These are phyloP conservation scores for Phocoena sinus DNA, from an alignment of 2,113 vertebrate species.

Conservation along the genomic window DNA sequence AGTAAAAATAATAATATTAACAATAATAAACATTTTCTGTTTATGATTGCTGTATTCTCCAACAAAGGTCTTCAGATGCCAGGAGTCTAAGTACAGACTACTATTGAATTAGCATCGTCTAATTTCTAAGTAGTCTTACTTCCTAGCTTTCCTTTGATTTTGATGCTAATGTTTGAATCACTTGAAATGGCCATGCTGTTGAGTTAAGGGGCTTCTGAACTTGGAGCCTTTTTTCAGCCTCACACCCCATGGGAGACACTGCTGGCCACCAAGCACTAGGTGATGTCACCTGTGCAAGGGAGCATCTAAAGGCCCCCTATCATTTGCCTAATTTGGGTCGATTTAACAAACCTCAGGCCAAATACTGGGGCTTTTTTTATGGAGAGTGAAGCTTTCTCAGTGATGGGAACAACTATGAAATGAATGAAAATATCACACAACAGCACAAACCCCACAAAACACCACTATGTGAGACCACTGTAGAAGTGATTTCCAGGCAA, in stretches of 20 bases:
- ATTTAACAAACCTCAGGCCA: slow-evolving; percentile 95
- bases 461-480: rapidly evolving
- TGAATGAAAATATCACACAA: neutral
- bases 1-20: neutral
- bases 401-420: neutral
- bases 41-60: neutral
- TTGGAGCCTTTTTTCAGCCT: neutral
- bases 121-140: neutral
- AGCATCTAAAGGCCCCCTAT: slow-evolving; percentile 87
- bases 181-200: neutral
- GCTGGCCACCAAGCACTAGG: slow-evolving; percentile 89
- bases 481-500: neutral
- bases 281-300: slow-evolving; percentile 88
- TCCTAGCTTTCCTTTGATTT: neutral
- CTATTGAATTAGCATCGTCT: neutral
- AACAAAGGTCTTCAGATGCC: neutral
- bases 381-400: slow-evolving; percentile 89
- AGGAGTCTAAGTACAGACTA: neutral
- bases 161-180: neutral
- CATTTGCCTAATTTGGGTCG: slow-evolving; percentile 95
- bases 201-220: neutral
- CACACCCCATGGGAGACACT: slow-evolving; percentile 81
- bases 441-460: neutral
- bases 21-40: neutral
- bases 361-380: slow-evolving; percentile 93